Percentiles rank a stretch among this genome's conserved stretches.
These are phyloP conservation scores for Drosophila sulfurigaster DNA, from an alignment of 1,140 invertebrate genomes.

Conservation along the genomic window DNA sequence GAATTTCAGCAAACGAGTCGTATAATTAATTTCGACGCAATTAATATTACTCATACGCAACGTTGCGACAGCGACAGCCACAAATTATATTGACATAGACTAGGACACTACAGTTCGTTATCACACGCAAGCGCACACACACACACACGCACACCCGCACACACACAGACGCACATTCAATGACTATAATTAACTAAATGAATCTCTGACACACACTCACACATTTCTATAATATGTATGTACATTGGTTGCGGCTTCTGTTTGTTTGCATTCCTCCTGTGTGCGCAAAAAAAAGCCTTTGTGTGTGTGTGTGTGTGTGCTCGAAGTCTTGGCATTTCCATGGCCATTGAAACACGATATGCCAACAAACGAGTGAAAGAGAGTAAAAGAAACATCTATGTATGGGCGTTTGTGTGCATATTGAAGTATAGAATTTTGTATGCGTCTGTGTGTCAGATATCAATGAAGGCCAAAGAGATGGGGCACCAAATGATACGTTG, in stretches of 20 bases:
- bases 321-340: conserved; percentile 1
- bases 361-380: not conserved
- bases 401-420: too few species aligned
- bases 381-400: not conserved
- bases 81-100: conserved; percentile 48
- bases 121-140: conserved; percentile 1
- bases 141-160: conserved; percentile 2
- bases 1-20: conserved; percentile 49
- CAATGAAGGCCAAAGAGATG: conserved; percentile 14
- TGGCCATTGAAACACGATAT: conserved; percentile 17
- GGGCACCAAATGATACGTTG: conserved; percentile 29
- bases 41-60: conserved; percentile 72
- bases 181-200: conserved; percentile 61
- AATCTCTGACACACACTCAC: conserved; percentile 31
- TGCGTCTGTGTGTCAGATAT: not conserved
- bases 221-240: not conserved
- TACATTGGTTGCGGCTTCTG: conserved; percentile 13
- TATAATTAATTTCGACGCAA: conserved; percentile 74
- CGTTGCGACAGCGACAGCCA: conserved; percentile 9
- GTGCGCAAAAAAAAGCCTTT: not conserved
- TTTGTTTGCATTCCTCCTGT: conserved; percentile 22
- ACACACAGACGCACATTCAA: conserved; percentile 8
- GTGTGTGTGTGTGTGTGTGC: not conserved
- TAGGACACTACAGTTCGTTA: conserved; percentile 21
- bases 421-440: conserved; percentile 2